Conservation (phyloP, 2,113 vertebrate genomes). For the Cochlearius cochlearius region DNA sequence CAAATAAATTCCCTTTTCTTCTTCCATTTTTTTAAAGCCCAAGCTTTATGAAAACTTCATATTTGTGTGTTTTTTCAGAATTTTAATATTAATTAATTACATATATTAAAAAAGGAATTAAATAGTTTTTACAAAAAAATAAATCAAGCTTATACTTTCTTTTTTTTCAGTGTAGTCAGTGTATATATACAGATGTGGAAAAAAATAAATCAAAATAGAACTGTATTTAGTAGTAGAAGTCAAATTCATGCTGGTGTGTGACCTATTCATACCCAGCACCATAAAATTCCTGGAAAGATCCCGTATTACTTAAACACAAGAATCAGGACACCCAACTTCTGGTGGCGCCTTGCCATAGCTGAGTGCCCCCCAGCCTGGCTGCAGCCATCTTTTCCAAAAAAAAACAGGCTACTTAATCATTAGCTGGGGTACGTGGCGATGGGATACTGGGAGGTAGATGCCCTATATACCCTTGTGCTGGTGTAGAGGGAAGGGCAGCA, state of each 20-base stretch:
- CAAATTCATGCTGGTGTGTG: background rate
- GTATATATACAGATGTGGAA: background rate
- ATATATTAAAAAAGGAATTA: background rate
- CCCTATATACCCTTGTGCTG: background rate
- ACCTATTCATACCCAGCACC: background rate
- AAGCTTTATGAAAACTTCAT: background rate
- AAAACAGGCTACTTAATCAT: background rate
- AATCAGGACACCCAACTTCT: background rate
- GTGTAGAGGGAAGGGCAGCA: background rate
- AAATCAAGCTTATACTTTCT: background rate
- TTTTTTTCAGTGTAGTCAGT: background rate
- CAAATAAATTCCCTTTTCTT: background rate
- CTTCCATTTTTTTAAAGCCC: background rate
- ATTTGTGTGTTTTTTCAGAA: background rate
- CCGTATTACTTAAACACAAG: background rate
- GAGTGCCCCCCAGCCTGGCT: background rate
- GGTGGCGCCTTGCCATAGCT: background rate
- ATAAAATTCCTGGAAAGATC: background rate
- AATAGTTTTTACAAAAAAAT: background rate
- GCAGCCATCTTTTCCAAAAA: background rate
- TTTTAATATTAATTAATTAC: background rate
- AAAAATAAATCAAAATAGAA: background rate
- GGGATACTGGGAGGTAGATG: too few relatives aligned
- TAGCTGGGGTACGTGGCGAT: rapidly evolving
- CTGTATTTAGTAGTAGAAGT: background rate